These are phyloP conservation scores for Parelbella ahira DNA, from an alignment of 2,888 invertebrate genomes.

Conservation along the genomic window DNA sequence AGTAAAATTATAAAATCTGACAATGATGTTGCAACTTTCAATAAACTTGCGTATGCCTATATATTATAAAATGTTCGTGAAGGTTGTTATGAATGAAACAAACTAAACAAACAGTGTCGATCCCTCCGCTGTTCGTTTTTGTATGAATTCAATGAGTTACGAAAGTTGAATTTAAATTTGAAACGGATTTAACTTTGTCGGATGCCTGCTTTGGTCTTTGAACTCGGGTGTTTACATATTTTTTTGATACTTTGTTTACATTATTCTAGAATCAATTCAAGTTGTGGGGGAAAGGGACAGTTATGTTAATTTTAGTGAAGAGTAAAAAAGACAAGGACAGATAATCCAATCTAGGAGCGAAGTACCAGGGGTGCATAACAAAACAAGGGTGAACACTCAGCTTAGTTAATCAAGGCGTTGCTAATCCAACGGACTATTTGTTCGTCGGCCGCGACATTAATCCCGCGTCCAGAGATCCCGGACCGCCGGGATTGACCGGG, in stretches of 20 bases:
- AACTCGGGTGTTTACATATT: constrained; percentile 19
- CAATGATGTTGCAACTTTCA: too few species aligned
- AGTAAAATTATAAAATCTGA: too few species aligned
- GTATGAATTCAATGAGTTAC: constrained; percentile 11
- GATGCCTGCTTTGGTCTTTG: constrained; percentile 15
- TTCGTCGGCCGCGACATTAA: constrained; percentile 68
- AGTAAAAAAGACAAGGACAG: constrained; percentile 18
- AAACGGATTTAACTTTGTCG: constrained; percentile 1
- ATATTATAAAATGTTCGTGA: too few species aligned
- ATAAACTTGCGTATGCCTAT: too few species aligned
- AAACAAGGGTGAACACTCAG: constrained; percentile 55
- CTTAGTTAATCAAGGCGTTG: constrained; percentile 70
- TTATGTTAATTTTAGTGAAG: constrained; percentile 6
- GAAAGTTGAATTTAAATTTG: constrained; percentile 10
- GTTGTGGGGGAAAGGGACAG: constrained; percentile 7
- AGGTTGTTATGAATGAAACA: constrained; percentile 1
- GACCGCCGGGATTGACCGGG: constrained; percentile 42
- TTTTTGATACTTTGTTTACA: constrained; percentile 9
- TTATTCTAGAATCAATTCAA: constrained; percentile 9
- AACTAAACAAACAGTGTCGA: not conserved
- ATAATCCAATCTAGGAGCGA: constrained; percentile 20
- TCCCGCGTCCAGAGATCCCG: constrained; percentile 51
- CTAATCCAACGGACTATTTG: constrained; percentile 67
- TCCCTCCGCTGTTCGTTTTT: constrained; percentile 4
- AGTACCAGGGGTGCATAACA: constrained; percentile 68